These are phyloP conservation scores for Mesorhabditis sp. DNA, from an alignment of 2,888 invertebrate genomes.

Conservation along the genomic window DNA sequence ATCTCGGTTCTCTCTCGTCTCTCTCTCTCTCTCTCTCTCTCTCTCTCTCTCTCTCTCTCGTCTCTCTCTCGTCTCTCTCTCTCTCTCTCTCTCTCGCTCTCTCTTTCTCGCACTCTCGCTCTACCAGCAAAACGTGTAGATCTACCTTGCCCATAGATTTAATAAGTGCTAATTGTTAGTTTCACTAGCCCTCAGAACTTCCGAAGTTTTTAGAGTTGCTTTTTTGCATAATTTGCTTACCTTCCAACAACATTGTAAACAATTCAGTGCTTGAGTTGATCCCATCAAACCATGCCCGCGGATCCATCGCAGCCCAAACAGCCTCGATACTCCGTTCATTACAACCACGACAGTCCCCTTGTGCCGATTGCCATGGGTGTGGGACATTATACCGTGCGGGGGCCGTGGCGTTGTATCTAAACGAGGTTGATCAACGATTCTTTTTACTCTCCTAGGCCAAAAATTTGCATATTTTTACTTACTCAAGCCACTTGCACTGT, in stretches of 20 bases:
- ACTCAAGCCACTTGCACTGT: slow-evolving; percentile 39
- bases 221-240: background rate
- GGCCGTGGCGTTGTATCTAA: background rate
- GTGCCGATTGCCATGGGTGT: slow-evolving; percentile 26
- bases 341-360: slow-evolving; percentile 39
- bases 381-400: slow-evolving; percentile 15
- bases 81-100: background rate
- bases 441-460: background rate
- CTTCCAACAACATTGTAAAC: slow-evolving; percentile 1
- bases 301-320: slow-evolving; percentile 35
- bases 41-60: slow-evolving; percentile 1
- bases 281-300: slow-evolving; percentile 41
- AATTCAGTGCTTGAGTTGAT: slow-evolving; percentile 37
- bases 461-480: slow-evolving; percentile 10
- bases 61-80: slow-evolving; percentile 2
- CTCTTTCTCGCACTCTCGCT: background rate
- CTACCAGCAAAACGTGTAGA: background rate
- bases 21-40: background rate
- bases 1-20: background rate
- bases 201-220: no score
- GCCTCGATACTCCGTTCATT: slow-evolving; percentile 46
- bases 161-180: no score
- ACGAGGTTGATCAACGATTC: background rate
- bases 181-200: no score
- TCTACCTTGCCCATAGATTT: no score